phyloP scores from a whole-genome alignment of 35 echinoderm and acorn worm genomes.

The Acanthaster planci region DNA sequence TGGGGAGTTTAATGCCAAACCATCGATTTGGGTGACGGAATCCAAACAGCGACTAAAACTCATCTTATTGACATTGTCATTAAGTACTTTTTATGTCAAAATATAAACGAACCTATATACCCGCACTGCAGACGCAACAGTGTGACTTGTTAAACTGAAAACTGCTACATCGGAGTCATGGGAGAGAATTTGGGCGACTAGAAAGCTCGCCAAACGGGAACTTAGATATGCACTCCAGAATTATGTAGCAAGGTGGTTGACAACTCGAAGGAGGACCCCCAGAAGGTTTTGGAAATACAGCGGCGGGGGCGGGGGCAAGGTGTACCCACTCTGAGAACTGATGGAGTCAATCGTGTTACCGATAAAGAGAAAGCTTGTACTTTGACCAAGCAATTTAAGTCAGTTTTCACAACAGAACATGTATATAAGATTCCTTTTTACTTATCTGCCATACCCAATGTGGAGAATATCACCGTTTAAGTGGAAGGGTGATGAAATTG shows the following conservation, averaged over 20 bases:
- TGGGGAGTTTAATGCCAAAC: constrained; percentile 29
- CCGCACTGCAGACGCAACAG: constrained; percentile 20
- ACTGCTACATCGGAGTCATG: no score
- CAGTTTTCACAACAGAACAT: constrained; percentile 35
- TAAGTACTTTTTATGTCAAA: constrained; percentile 5
- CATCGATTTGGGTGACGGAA: constrained; percentile 33
- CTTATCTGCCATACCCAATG: background rate
- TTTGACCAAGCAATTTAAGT: constrained; percentile 8
- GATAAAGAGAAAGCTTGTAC: background rate
- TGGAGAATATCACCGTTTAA: background rate
- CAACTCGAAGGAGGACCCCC: constrained; percentile 30
- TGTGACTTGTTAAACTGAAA: background rate
- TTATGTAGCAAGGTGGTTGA: constrained; percentile 15
- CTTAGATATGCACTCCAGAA: constrained; percentile 25
- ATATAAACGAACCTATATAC: constrained; percentile 38
- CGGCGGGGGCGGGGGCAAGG: background rate
- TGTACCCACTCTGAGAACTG: background rate
- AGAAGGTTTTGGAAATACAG: constrained; percentile 28
- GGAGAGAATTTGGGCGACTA: no score
- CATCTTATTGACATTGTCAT: constrained; percentile 10
- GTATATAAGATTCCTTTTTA: constrained; percentile 10
- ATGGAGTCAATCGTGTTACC: background rate
- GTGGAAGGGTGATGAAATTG: constrained; percentile 3
- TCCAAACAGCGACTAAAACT: constrained; percentile 16
- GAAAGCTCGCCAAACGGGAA: constrained; percentile 10